Evolutionary conservation across 2,797 vertebrate species (phyloP).

Genomic region (Decapterus maruadsi): DNA sequence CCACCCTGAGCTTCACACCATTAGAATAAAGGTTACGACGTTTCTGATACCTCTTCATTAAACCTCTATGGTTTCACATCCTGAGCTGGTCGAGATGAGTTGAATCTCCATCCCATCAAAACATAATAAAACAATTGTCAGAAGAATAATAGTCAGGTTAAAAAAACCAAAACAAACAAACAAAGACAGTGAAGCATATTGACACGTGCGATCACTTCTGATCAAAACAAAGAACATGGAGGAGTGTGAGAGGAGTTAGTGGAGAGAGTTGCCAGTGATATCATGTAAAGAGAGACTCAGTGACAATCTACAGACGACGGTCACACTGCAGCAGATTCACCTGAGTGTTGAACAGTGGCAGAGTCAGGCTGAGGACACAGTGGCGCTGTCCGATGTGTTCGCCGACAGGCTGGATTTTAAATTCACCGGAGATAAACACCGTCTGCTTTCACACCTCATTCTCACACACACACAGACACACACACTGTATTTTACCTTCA

Average conservation of each 20-base stretch:
- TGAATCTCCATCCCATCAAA: not conserved
- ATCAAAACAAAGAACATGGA: not conserved
- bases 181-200: slow-evolving; percentile 15
- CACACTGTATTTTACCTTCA: no score
- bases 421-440: no score
- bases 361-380: not conserved
- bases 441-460: no score
- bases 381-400: not conserved
- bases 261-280: slow-evolving; percentile 21
- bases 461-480: no score
- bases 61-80: not conserved
- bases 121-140: not conserved
- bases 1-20: not conserved
- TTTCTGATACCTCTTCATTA: not conserved
- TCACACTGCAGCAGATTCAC: slow-evolving; percentile 32
- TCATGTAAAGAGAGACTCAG: slow-evolving; percentile 8
- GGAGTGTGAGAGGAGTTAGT: slow-evolving; percentile 5
- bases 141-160: not conserved
- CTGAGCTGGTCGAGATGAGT: slow-evolving; percentile 21
- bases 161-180: slow-evolving; percentile 8
- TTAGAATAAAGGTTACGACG: not conserved
- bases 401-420: not conserved
- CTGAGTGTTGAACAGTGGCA: slow-evolving; percentile 32
- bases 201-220: not conserved
- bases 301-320: not conserved